Conservation (phyloP, 2,113 vertebrate species). For the Mixornis gularis region DNA sequence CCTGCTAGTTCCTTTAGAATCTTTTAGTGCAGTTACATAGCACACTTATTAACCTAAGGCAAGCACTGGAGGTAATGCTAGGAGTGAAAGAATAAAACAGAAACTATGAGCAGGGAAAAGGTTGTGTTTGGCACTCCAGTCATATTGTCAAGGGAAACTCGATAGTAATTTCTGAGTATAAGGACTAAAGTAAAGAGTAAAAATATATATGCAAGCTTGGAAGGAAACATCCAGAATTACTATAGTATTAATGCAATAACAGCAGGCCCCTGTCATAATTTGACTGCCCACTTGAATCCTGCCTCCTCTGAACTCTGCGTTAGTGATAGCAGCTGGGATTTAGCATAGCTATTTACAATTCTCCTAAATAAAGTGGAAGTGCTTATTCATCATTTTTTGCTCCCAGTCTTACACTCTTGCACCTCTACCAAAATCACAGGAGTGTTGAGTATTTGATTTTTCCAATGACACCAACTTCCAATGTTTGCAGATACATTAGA, state of each 20-base stretch:
- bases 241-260: background rate
- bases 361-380: background rate
- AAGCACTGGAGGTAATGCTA: background rate
- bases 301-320: background rate
- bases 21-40: background rate
- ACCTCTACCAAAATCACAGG: background rate
- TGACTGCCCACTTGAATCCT: background rate
- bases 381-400: background rate
- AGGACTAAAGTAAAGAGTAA: too few relatives aligned
- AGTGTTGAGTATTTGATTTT: background rate
- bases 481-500: background rate
- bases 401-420: background rate
- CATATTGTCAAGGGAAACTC: background rate
- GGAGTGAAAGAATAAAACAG: background rate
- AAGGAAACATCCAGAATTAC: background rate
- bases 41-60: background rate
- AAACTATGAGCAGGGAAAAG: background rate
- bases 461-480: background rate
- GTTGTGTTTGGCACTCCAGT: background rate
- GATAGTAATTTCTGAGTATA: background rate
- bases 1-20: constrained; percentile 12
- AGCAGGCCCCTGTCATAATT: background rate
- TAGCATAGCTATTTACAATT: background rate
- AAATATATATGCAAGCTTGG: background rate
- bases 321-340: background rate